A percentile compares a stretch with the other conserved stretches of the same genome.
Conservation (phyloP, 2,888 invertebrate genomes). For the Tetranychus truncatus region DNA sequence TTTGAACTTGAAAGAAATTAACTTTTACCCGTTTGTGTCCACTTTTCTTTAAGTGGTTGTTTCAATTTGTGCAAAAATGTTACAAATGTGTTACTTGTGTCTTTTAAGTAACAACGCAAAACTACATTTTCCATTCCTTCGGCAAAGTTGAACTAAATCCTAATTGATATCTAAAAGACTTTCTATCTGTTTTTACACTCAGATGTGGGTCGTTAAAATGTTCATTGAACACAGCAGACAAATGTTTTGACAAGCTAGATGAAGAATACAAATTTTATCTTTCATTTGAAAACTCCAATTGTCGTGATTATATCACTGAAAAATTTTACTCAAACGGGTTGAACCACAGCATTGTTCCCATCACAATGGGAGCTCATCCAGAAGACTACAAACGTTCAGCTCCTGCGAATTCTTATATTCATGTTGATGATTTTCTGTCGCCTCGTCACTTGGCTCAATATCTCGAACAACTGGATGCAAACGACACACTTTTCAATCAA, state of each 20-base stretch:
- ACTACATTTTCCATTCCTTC: no score
- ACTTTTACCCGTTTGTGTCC: no score
- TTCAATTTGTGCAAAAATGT: no score
- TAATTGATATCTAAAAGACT: neutral
- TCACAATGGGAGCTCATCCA: conserved; percentile 86
- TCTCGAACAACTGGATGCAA: conserved; percentile 59
- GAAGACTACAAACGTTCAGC: conserved; percentile 73
- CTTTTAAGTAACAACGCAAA: no score
- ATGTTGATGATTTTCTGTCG: conserved; percentile 81
- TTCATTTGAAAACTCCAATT: conserved; percentile 91
- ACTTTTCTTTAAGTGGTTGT: no score
- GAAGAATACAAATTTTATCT: conserved; percentile 88
- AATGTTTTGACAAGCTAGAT: conserved; percentile 73
- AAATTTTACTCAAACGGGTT: conserved; percentile 83
- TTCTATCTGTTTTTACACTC: neutral
- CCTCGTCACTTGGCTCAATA: conserved; percentile 71
- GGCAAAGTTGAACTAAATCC: neutral
- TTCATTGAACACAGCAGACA: conserved; percentile 51
- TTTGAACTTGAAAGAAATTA: no score
- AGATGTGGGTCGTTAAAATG: conserved; percentile 69
- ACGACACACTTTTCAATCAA: conserved; percentile 76
- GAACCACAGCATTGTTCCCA: conserved; percentile 59
- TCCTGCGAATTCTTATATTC: conserved; percentile 76
- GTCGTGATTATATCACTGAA: conserved; percentile 84
- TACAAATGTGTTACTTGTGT: no score